These are phyloP conservation scores for Callipepla californica DNA, from an alignment of 2,113 vertebrate genomes.

Conservation along the genomic window DNA sequence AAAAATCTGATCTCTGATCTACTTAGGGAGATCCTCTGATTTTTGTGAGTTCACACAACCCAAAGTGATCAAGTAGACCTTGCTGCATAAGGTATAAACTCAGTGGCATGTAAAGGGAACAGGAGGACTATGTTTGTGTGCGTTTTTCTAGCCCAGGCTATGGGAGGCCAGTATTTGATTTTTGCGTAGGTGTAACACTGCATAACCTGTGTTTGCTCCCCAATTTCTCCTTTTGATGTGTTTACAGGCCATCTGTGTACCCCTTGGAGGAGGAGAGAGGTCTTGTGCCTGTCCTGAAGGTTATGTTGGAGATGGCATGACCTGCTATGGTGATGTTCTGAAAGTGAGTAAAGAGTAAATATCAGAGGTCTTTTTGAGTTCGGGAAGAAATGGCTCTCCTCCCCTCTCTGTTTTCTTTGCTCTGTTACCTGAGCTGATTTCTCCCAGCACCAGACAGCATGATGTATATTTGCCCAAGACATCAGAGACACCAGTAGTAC, in stretches of 20 bases:
- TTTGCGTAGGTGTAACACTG: neutral
- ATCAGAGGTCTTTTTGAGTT: neutral
- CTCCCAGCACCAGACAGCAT: neutral
- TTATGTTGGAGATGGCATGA: conserved; percentile 84
- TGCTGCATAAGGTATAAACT: neutral
- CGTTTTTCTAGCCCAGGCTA: neutral
- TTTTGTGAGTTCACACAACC: neutral
- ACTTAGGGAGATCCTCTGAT: neutral
- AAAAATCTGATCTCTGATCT: neutral
- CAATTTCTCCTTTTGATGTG: neutral
- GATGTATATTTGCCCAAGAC: neutral
- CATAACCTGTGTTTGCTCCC: neutral
- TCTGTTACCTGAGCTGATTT: neutral
- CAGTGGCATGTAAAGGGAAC: neutral
- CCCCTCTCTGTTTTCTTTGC: neutral
- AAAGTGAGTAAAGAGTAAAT: conserved; percentile 65
- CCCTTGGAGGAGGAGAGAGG: conserved; percentile 71
- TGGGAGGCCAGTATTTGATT: neutral
- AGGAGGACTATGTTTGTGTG: neutral
- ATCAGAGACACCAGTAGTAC: neutral
- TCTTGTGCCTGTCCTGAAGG: conserved; percentile 83
- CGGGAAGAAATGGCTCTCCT: neutral
- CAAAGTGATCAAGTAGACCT: neutral
- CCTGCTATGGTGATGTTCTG: conserved; percentile 86
- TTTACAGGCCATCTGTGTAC: conserved; percentile 85